Conservation (phyloP, 2,113 vertebrate genomes). For the Strix uralensis region DNA sequence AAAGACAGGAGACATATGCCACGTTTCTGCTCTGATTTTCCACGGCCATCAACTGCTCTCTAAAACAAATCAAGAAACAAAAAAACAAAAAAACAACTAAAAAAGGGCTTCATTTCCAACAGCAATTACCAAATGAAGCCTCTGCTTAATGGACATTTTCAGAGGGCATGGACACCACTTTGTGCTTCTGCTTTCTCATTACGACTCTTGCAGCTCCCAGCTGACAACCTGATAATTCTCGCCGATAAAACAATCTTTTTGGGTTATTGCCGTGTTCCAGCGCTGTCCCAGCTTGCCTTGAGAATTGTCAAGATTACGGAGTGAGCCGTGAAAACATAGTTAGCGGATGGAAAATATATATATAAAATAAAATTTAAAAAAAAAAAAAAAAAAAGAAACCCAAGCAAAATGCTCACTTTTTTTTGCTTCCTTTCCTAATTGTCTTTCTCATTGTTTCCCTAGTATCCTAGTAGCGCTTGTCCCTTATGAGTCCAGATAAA, state of each 20-base stretch:
- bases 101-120: conserved; percentile 1
- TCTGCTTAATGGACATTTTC: conserved; percentile 14
- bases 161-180: conserved; percentile 35
- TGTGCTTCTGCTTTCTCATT: conserved; percentile 31
- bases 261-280: neutral
- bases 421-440: neutral
- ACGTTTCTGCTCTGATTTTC: neutral
- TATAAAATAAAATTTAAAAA: neutral
- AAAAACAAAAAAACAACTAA: too few relatives aligned
- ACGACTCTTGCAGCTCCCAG: neutral
- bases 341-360: neutral
- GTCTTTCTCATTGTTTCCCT: neutral
- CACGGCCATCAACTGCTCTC: neutral
- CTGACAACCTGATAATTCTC: conserved; percentile 55
- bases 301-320: conserved; percentile 46
- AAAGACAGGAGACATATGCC: neutral
- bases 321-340: conserved; percentile 36
- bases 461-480: neutral
- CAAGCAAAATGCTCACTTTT: neutral
- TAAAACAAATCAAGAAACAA: neutral
- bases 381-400: neutral
- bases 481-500: neutral
- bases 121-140: neutral
- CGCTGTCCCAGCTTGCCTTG: conserved; percentile 15
- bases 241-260: conserved; percentile 30